Conservation (phyloP, 2,113 vertebrate species). For the Candoia aspera region DNA sequence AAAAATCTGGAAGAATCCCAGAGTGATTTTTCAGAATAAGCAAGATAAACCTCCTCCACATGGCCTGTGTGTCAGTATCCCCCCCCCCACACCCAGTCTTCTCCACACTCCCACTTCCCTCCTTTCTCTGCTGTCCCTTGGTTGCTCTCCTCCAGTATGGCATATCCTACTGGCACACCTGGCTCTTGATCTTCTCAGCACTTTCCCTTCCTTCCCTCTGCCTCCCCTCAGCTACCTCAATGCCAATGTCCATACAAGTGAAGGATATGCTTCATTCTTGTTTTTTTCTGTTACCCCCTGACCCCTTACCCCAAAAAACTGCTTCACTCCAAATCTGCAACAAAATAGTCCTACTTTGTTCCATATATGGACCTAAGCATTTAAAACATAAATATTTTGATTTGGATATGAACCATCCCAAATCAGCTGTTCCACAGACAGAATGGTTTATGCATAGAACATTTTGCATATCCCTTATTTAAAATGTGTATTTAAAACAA, state of each 20-base stretch:
- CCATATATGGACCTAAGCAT: background rate
- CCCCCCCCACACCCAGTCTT: background rate
- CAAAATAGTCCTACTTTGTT: background rate
- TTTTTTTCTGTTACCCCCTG: rapidly evolving
- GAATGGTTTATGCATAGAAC: background rate
- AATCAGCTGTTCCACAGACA: background rate
- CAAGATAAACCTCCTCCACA: background rate
- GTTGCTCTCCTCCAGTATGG: background rate
- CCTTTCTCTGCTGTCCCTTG: background rate
- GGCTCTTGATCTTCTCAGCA: no score
- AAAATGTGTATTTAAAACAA: background rate
- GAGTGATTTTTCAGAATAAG: background rate
- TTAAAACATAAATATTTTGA: background rate
- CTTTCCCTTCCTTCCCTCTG: background rate
- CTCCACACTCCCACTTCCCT: background rate
- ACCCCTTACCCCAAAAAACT: background rate
- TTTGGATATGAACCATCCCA: background rate
- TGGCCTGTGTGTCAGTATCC: background rate
- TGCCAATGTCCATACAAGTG: background rate
- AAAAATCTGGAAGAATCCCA: background rate
- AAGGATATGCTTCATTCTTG: background rate
- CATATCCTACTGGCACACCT: background rate
- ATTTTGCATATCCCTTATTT: background rate
- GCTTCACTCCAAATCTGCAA: background rate
- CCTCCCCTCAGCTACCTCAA: background rate